phyloP scores from a whole-genome alignment of 2,888 invertebrate species.

The Brachylomia viminalis region DNA sequence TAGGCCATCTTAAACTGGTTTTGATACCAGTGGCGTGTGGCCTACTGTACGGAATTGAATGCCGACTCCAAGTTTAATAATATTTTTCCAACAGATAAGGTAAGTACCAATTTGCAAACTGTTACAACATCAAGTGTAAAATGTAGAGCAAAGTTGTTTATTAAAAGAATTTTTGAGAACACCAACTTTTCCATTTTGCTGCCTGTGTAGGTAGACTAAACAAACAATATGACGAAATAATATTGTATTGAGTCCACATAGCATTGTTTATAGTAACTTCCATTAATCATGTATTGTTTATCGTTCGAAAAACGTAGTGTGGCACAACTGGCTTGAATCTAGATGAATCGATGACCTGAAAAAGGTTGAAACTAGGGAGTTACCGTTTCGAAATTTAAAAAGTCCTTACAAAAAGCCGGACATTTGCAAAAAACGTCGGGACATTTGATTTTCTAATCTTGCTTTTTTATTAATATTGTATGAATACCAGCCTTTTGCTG shows the following conservation, averaged over 20 bases:
- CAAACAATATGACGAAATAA: constrained; percentile 32
- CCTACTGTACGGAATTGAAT: neutral
- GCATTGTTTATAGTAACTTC: neutral
- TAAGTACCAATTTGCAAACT: neutral
- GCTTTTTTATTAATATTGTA: too few species aligned
- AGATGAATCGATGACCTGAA: neutral
- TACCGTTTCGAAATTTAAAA: neutral
- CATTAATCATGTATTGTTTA: neutral
- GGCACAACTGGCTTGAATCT: neutral
- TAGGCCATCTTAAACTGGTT: neutral
- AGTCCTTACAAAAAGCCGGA: too few species aligned
- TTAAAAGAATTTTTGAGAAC: constrained; percentile 26
- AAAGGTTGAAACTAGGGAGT: neutral
- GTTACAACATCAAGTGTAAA: constrained; percentile 23
- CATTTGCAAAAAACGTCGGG: too few species aligned
- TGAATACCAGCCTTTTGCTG: too few species aligned
- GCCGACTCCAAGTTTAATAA: neutral
- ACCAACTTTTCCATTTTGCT: constrained; percentile 19
- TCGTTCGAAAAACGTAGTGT: constrained; percentile 4
- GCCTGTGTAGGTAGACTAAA: constrained; percentile 12
- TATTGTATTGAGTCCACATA: constrained; percentile 13
- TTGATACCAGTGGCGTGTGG: too few species aligned
- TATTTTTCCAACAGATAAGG: neutral
- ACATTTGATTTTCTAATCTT: too few species aligned
- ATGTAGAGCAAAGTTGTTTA: constrained; percentile 35